phyloP scores from a whole-genome alignment of 2,113 vertebrate species.

The Lepus americanus region DNA sequence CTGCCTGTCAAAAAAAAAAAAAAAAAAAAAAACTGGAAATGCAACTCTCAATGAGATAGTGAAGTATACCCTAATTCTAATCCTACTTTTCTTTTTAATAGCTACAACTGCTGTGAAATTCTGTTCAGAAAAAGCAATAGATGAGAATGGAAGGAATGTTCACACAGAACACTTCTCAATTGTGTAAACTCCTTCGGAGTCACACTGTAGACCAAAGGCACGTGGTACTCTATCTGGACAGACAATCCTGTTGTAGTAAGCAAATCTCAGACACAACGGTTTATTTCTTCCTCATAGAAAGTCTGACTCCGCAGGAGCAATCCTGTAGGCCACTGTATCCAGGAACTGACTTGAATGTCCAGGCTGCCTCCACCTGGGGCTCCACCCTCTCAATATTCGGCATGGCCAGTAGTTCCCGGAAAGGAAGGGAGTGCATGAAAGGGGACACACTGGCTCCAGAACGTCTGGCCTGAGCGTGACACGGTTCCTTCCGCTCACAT shows the following conservation, averaged over 20 bases:
- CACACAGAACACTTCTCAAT: not conserved
- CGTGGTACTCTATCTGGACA: not conserved
- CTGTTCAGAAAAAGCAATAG: not conserved
- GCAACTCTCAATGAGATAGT: not conserved
- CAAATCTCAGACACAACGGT: not conserved
- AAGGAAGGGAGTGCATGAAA: not conserved
- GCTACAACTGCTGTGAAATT: not conserved
- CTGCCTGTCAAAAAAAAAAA: too few relatives aligned
- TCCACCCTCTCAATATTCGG: not conserved
- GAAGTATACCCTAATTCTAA: not conserved
- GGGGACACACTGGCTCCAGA: not conserved
- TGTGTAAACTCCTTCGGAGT: not conserved
- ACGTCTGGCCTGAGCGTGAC: not conserved
- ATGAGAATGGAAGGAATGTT: not conserved
- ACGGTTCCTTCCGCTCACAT: not conserved
- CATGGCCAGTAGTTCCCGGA: not conserved
- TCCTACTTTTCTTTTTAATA: not conserved
- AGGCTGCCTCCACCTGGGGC: not conserved
- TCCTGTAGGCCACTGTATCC: not conserved
- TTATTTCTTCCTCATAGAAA: not conserved
- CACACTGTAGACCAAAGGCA: not conserved
- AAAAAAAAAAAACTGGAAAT: not conserved
- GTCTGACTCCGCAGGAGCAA: accelerated
- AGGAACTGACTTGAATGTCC: accelerated
- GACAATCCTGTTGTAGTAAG: not conserved